Base-by-base conservation (phyloP, 2,797 vertebrate species). In the Emydoidea blandingii region DNA sequence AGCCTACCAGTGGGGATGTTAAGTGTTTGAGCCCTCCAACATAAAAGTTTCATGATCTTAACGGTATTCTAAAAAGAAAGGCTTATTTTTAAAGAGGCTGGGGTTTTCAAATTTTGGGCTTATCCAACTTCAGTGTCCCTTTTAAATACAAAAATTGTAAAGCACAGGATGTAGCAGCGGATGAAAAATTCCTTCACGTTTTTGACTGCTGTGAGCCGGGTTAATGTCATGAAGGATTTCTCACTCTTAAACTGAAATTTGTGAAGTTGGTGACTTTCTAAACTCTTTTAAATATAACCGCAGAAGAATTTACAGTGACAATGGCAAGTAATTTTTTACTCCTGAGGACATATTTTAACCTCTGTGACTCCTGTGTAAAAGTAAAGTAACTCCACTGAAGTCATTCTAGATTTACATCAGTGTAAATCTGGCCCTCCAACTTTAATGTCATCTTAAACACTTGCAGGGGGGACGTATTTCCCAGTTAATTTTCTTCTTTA, bases 21-120 rank as follows among this genome's bases (percentile, higher is more conserved):
- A 95, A 94, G 94, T 93, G 79, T 65, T 94, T 76, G 41, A 96
- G 88, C 85, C 87, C 78, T 94, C 53, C 93, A 96, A 96, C 96
- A 92, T 78, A 92, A 97, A 95, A 76, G 52, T 83, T 94, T 90
- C 56, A 89, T 96, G 95, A 52, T 79, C 88, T 93, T 90, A 97
- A 95, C 96, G 54, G 54, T 89, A 91, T 76, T 91, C 86, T 94
- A 87, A 94, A 97, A 97, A 96, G 74, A 94, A 95, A 97, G 59
- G 59, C 53, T 95, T 92, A 41, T 72, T 94, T 96, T 94, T 90
- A 95, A 95, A 95, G 89, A 91, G 3, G 86, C 49, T 57, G 76
- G 37, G 5, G 18, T 79, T 91, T 96, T 94, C 83, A 93, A 3
- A 41, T 56, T 9, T 83, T 52, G 19, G 59, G 44, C 80, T 56